Evolutionary conservation across 2,113 vertebrate species (phyloP).

Genomic region (Vombatus ursinus): DNA sequence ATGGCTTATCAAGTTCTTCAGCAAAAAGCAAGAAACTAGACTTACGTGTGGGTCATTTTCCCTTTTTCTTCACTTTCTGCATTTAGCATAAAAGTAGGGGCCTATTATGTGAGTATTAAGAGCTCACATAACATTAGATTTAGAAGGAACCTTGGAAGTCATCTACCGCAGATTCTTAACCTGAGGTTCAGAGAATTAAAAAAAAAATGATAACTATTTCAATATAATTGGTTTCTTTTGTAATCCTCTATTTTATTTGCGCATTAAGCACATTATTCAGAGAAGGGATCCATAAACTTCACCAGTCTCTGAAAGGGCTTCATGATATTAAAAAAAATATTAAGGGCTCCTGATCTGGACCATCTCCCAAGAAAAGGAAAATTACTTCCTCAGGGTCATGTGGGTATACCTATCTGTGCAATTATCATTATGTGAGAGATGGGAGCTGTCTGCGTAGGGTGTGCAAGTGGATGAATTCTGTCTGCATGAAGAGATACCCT

Average conservation of each 20-base stretch:
- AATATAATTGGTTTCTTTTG: background rate
- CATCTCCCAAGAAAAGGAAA: background rate
- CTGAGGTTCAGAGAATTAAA: background rate
- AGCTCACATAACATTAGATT: background rate
- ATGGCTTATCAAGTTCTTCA: slow-evolving; percentile 57
- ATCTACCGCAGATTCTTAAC: background rate
- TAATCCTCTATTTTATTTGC: background rate
- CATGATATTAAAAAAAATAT: background rate
- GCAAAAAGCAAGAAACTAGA: slow-evolving; percentile 63
- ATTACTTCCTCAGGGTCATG: background rate
- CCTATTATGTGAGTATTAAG: background rate
- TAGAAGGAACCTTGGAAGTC: background rate
- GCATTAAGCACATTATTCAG: background rate
- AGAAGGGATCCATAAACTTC: background rate
- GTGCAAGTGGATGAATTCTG: background rate
- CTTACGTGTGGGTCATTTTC: slow-evolving; percentile 30
- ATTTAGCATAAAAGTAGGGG: background rate
- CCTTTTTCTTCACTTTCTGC: fast-evolving
- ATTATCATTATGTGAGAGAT: background rate
- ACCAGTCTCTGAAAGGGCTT: background rate
- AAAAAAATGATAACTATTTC: background rate
- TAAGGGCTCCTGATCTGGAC: background rate
- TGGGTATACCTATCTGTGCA: too few relatives aligned
- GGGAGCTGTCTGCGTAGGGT: background rate
- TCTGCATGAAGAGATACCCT: background rate